Conservation (phyloP, 2,888 invertebrate species). For the Himalopsyche anomala region DNA sequence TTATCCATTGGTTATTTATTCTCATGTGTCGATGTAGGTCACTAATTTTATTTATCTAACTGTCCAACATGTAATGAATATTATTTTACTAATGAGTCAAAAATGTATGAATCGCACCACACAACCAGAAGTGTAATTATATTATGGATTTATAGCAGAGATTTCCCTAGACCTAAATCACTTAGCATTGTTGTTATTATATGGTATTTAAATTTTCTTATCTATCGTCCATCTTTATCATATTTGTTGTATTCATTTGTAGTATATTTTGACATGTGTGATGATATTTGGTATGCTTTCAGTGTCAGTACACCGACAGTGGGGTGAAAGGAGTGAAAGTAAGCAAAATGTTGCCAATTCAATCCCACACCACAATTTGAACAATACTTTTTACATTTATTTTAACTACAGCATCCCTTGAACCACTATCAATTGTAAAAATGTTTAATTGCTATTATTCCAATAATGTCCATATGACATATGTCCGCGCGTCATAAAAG, state of each 20-base stretch:
- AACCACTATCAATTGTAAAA: conserved; percentile 16
- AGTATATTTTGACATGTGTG: conserved; percentile 27
- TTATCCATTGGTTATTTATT: too few species aligned
- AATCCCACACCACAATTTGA: conserved; percentile 4
- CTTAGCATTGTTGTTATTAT: too few species aligned
- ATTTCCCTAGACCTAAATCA: neutral
- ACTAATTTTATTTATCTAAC: too few species aligned
- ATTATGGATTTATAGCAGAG: neutral
- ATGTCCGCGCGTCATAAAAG: too few species aligned
- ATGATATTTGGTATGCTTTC: conserved; percentile 51
- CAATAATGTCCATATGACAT: neutral
- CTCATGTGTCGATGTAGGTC: too few species aligned
- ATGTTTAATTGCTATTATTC: neutral
- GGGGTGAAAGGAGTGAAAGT: conserved; percentile 59
- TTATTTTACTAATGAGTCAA: too few species aligned
- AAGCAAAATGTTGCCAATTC: conserved; percentile 51
- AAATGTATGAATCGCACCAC: too few species aligned
- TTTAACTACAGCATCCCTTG: neutral
- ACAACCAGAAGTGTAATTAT: too few species aligned
- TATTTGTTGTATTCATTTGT: neutral
- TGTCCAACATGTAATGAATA: too few species aligned
- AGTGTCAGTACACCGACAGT: conserved; percentile 59
- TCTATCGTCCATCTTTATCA: too few species aligned
- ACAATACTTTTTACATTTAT: conserved; percentile 23
- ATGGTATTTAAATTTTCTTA: too few species aligned